These are phyloP conservation scores for Aselliscus stoliczkanus DNA, from an alignment of 2,797 vertebrate species.

Conservation along the genomic window DNA sequence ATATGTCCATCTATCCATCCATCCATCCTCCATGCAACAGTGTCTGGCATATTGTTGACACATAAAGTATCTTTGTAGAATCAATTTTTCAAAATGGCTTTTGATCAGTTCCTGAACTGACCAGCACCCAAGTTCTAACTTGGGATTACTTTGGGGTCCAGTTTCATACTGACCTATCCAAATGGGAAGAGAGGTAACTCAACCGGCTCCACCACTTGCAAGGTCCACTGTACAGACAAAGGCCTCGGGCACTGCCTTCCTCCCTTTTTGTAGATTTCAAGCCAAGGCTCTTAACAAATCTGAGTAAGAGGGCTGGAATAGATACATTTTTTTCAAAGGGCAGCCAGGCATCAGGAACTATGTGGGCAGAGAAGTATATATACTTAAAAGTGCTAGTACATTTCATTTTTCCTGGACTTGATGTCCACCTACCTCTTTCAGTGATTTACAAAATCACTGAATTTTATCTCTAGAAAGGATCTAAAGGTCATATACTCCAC, in stretches of 20 bases:
- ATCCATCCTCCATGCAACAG: not conserved
- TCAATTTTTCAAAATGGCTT: conserved; percentile 4
- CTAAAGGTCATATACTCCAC: not conserved
- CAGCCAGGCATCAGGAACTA: not conserved
- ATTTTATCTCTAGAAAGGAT: not conserved
- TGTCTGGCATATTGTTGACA: not conserved
- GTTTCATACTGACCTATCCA: not conserved
- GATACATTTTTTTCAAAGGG: not conserved
- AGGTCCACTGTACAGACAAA: not conserved
- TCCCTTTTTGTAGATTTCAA: not conserved
- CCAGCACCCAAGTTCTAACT: not conserved
- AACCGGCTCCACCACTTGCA: not conserved
- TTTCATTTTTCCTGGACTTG: not conserved
- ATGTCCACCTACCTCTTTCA: not conserved
- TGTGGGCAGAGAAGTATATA: not conserved
- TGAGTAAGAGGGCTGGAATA: not conserved
- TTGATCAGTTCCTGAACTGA: not conserved
- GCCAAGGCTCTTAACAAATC: not conserved
- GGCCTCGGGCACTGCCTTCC: not conserved
- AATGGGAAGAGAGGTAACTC: not conserved
- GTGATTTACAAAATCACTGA: not conserved
- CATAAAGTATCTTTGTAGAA: not conserved
- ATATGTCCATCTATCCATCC: not conserved
- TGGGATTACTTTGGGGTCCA: not conserved
- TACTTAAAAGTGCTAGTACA: not conserved